Base-by-base conservation (phyloP, 53 echinoderm and acorn worm species). In the Echinometra lucunter region DNA sequence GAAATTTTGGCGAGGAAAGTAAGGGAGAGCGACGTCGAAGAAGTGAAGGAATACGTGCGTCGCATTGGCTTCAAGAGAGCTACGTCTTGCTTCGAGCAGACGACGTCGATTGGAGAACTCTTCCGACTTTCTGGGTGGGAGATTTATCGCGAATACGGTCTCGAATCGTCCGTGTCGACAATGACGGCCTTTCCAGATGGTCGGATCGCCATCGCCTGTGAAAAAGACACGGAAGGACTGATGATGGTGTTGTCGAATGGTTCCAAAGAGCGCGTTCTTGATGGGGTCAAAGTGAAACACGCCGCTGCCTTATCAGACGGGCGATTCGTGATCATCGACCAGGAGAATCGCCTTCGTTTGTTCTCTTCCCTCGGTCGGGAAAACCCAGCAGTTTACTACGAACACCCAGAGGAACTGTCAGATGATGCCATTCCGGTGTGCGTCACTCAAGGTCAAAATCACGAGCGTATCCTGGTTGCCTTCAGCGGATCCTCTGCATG, bases 41-140 rank as follows among this genome's bases (percentile, higher is more conserved):
- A 83, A 38, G 63, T 94, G 8, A 82, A 94, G 32, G 94, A 94
- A 28, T 94, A 94, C 23, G 85, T 66, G 25, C 94, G 94, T 45
- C 94, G 94, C 1, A 83, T 94, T 10, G 94, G 94, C 6, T 94
- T 94, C 45, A 82, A 83, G 45, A 82, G 85, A 57, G 1, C 82
- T 2, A 1, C 18, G 28, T 94, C 94, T 5, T 55, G 13, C 44
- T 83, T 2, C 32, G 94, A 94, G 44, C 82, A 94, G 66, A 83
- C 28, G 28, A 42, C 60, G 40, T 21, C 58, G 44, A 63, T 94
- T 44, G 94, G 94, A 27, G 94, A 94, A 60, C 25, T 94, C 85
- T 94, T 94, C 94, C 94, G 85, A 63, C 60, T 94, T 18, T 94
- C 94, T 1, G 94, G 66, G n/a, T 94, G 94, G 94, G 94, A 94